Base-by-base conservation (phyloP, 2,113 vertebrate genomes). In the Madoqua kirkii region DNA sequence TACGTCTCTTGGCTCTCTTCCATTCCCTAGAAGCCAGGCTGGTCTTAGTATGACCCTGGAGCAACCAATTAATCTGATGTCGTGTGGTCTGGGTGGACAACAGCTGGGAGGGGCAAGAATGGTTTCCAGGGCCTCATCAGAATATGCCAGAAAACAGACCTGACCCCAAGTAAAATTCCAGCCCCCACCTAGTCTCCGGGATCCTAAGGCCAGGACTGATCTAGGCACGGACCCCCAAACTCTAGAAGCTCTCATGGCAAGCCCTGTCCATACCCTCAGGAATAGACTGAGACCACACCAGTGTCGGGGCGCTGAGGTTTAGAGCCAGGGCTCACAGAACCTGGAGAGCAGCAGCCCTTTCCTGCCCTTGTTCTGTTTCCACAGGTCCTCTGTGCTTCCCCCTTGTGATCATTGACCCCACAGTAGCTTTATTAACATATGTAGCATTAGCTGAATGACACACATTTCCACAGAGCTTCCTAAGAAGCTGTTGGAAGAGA, bases 371-470 rank as follows among this genome's bases (percentile, higher is more conserved):
- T 3, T 59, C 29, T 89, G 55, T 95, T 95, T 78, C 52, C 78
- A 9, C 54, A 81, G 31, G 31, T 64, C 60, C 31, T 94, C 88
- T 64, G 36, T 78, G 55, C 54, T 64, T 82, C 54, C n/a, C 40
- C 23, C 7, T 57, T 60, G 62, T 36, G 19, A 74, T 16, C 83
- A 79, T 1, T 81, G 40, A 81, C 87, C 93, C 95, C 25, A 59
- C 8, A 25, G 31, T 78, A 94, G 86, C 89, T 93, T 85, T 84
- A 64, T 27, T 87, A 82, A 87, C 60, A 45, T 43, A 82, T 79
- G 71, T 95, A 97, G 91, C 97, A 95, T 88, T 90, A 95, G 50
- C 67, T 43, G 21, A 93, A 78, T 64, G 82, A 40, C 23, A 76
- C 43, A 48, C 62, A 87, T 76, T 81, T 94, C 96, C 92, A 91